Conservation (phyloP, 2,797 vertebrate species). For the Pseudomugil tenellus region DNA sequence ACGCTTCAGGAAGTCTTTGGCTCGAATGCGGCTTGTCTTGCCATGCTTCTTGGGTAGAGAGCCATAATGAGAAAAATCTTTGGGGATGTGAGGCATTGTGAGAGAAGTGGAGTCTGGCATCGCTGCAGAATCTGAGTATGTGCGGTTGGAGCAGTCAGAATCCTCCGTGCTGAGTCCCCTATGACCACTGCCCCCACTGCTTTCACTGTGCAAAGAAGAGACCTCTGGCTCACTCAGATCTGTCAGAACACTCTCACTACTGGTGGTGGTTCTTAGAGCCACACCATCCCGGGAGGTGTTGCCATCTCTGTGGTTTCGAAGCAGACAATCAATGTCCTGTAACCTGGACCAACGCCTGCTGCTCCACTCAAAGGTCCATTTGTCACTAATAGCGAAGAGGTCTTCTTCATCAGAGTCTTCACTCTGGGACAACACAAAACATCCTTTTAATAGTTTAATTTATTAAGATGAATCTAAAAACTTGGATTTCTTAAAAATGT, state of each 20-base stretch:
- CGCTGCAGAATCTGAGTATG: conserved; percentile 79
- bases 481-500: background rate
- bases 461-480: background rate
- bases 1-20: conserved; percentile 91
- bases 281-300: conserved; percentile 78
- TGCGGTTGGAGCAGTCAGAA: conserved; percentile 81
- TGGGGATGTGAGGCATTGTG: conserved; percentile 72
- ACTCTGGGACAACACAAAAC: conserved; percentile 76
- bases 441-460: conserved; percentile 20
- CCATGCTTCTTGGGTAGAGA: conserved; percentile 83
- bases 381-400: conserved; percentile 93
- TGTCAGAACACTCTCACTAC: conserved; percentile 94
- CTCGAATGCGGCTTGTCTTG: conserved; percentile 82
- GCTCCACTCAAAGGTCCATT: conserved; percentile 97
- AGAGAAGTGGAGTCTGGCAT: conserved; percentile 84
- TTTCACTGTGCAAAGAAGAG: conserved; percentile 93
- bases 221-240: conserved; percentile 92
- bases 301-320: conserved; percentile 71
- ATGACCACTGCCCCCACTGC: too few species aligned
- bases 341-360: conserved; percentile 96
- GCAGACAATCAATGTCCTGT: conserved; percentile 88
- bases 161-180: conserved; percentile 82
- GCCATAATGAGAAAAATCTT: conserved; percentile 73
- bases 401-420: conserved; percentile 99
- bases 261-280: conserved; percentile 88